Percentiles rank a stretch among this genome's conserved stretches.
These are phyloP conservation scores for Aselliscus stoliczkanus DNA, from an alignment of 2,797 vertebrate genomes.

Conservation along the genomic window DNA sequence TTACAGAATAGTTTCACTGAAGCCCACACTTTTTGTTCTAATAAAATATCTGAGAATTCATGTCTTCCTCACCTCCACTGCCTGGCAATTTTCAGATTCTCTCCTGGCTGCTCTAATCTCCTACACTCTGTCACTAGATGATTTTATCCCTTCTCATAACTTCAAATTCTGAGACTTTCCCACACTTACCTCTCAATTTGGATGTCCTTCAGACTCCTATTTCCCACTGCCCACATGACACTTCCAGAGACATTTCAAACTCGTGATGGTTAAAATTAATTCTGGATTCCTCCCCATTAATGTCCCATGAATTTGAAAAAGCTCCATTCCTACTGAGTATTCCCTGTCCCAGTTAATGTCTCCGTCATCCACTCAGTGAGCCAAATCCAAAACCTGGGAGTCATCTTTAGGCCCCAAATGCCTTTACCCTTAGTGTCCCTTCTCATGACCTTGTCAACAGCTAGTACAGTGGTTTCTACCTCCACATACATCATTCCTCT, in stretches of 20 bases:
- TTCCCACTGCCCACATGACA: not conserved
- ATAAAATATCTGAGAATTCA: not conserved
- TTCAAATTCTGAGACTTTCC: not conserved
- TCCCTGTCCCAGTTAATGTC: too few relatives aligned
- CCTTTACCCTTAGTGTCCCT: fast-evolving
- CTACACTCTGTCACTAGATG: too few relatives aligned
- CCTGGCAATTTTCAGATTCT: not conserved
- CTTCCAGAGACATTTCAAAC: not conserved
- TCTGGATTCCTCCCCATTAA: not conserved
- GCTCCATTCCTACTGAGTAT: not conserved
- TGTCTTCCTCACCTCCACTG: not conserved
- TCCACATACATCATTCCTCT: not conserved
- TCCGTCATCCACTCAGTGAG: not conserved
- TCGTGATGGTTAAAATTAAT: not conserved
- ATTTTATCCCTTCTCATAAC: not conserved
- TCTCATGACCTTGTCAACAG: not conserved
- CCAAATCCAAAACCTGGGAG: not conserved
- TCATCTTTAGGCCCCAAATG: not conserved
- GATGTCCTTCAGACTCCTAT: not conserved
- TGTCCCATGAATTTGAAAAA: not conserved
- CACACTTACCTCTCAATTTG: too few relatives aligned
- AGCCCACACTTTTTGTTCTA: not conserved
- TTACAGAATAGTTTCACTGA: not conserved
- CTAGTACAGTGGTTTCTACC: not conserved
- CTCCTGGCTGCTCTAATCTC: not conserved